phyloP scores from a whole-genome alignment of 2,113 vertebrate species.

The Myiopsitta monachus region DNA sequence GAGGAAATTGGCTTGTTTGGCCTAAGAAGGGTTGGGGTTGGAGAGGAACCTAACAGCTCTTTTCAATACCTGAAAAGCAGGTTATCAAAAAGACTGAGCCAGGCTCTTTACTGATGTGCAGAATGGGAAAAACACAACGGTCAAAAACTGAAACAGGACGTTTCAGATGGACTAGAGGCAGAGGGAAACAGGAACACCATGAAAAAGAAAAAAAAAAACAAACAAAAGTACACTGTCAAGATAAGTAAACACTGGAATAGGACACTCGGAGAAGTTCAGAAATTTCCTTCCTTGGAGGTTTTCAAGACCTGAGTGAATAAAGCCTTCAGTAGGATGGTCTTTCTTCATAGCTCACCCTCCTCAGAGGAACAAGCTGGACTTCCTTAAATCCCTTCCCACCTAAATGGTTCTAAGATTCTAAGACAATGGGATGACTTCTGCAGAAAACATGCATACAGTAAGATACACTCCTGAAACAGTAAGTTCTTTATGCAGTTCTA shows the following conservation, averaged over 20 bases:
- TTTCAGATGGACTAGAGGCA: background rate
- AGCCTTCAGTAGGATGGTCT: background rate
- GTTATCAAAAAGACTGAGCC: background rate
- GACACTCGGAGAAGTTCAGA: background rate
- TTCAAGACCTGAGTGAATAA: background rate
- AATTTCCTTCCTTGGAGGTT: background rate
- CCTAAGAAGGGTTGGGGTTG: too few species aligned
- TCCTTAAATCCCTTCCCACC: background rate
- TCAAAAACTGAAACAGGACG: background rate
- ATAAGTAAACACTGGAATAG: background rate
- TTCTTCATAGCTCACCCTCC: background rate
- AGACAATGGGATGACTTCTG: background rate
- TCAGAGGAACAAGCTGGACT: background rate
- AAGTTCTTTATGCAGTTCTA: constrained; percentile 34
- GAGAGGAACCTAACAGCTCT: background rate
- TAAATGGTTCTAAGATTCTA: background rate
- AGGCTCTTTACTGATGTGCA: background rate
- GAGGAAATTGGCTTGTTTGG: background rate
- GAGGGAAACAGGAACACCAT: background rate
- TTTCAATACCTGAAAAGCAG: background rate
- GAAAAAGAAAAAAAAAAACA: background rate
- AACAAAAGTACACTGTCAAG: background rate
- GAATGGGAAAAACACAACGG: accelerated
- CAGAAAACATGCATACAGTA: constrained; percentile 16
- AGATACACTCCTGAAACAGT: background rate